phyloP scores from a whole-genome alignment of 2,797 vertebrate species.

The Crossoptilon crossoptilon region DNA sequence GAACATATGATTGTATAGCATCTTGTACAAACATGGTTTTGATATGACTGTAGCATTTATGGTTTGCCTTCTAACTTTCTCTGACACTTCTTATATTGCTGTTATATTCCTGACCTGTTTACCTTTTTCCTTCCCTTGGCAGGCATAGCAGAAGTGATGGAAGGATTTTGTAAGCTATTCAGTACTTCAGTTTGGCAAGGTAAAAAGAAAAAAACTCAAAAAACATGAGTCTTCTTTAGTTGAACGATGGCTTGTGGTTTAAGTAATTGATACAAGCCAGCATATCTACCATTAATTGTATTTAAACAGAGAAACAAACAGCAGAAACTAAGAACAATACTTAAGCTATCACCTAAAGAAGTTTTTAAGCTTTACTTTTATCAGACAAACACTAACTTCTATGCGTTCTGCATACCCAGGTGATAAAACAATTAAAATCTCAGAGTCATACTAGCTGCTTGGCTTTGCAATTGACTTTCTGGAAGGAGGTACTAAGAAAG shows the following conservation, averaged over 20 bases:
- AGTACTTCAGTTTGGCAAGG: not conserved
- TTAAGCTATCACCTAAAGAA: not conserved
- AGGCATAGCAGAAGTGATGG: not conserved
- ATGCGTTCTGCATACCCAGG: not conserved
- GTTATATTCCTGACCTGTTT: not conserved
- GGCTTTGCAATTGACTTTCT: not conserved
- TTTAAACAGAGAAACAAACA: slow-evolving; percentile 18
- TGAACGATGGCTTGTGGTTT: not conserved
- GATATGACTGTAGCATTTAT: fast-evolving
- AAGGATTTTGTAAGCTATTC: not conserved
- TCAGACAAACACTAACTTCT: not conserved
- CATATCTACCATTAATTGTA: not conserved
- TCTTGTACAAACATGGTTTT: not conserved
- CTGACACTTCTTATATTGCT: not conserved
- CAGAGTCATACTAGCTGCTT: not conserved
- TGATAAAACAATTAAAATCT: not conserved
- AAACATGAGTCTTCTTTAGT: not conserved
- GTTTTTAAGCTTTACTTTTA: not conserved
- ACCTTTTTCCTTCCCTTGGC: not conserved
- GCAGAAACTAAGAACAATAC: not conserved
- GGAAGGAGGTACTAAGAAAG: not conserved
- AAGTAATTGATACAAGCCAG: not conserved
- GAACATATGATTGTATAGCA: not conserved
- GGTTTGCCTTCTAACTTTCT: not conserved
- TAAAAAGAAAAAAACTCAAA: not conserved